A percentile compares a stretch with the other conserved stretches of the same genome.
These are phyloP conservation scores for Deroptyus accipitrinus DNA, from an alignment of 2,113 vertebrate species.

Conservation along the genomic window DNA sequence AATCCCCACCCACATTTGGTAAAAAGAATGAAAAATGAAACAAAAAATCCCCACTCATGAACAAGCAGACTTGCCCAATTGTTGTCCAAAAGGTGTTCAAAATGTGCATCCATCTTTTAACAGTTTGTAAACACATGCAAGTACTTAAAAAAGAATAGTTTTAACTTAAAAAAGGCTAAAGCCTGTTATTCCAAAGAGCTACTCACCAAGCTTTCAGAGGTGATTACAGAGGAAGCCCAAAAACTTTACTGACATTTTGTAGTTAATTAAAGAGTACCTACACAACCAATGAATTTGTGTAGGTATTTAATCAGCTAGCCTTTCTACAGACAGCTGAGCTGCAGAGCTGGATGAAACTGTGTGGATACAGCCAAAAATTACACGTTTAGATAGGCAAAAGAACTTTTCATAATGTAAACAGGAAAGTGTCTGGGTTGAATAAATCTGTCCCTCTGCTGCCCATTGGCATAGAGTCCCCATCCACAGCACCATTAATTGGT, in stretches of 20 bases:
- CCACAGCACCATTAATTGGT: not conserved
- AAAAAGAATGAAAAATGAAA: not conserved
- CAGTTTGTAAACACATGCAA: not conserved
- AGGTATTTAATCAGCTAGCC: not conserved
- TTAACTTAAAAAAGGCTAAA: not conserved
- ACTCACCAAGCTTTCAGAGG: not conserved
- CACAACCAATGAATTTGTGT: rapidly evolving
- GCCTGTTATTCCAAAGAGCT: not conserved
- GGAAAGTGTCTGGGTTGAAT: not conserved
- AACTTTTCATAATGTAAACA: not conserved
- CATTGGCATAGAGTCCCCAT: not conserved
- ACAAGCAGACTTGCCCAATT: not conserved
- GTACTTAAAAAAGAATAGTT: not conserved
- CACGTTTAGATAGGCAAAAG: not conserved
- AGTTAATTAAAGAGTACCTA: not conserved
- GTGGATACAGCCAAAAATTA: not conserved
- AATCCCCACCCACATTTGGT: not conserved
- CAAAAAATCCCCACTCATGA: not conserved
- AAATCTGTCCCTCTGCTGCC: not conserved
- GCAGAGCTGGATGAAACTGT: not conserved
- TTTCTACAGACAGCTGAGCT: not conserved
- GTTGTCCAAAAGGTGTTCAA: not conserved
- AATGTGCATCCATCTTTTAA: not conserved
- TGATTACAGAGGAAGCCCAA: not conserved
- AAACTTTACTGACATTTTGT: not conserved